Percentiles rank a stretch among this genome's conserved stretches.
These are phyloP conservation scores for Hydrolagus colliei DNA, from an alignment of 2,797 vertebrate species.

Conservation along the genomic window DNA sequence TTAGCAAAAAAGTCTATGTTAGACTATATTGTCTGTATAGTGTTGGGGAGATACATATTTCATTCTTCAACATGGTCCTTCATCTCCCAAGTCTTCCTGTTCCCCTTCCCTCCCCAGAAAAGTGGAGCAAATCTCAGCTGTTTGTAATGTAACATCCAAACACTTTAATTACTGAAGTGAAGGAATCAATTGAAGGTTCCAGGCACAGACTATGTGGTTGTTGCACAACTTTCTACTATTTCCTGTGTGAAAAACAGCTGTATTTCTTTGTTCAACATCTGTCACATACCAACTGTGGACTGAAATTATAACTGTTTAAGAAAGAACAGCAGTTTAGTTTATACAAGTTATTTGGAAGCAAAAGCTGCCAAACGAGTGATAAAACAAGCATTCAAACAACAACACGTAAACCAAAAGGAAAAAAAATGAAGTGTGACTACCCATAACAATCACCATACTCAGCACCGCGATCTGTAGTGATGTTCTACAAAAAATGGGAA, in stretches of 20 bases:
- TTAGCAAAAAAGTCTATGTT: too few species aligned
- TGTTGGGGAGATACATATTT: slow-evolving; percentile 1
- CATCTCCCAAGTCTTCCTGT: slow-evolving; percentile 3
- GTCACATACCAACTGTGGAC: slow-evolving; percentile 20
- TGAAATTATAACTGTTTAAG: slow-evolving; percentile 30
- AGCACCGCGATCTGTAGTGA: background rate
- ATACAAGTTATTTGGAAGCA: background rate
- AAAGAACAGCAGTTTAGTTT: slow-evolving; percentile 26
- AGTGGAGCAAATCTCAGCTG: slow-evolving; percentile 9
- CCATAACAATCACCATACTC: background rate
- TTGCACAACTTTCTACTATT: slow-evolving; percentile 30
- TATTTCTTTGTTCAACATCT: slow-evolving; percentile 31
- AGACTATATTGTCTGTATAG: background rate
- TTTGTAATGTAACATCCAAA: slow-evolving; percentile 19
- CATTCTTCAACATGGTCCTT: slow-evolving; percentile 20
- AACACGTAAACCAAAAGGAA: background rate
- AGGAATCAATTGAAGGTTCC: slow-evolving; percentile 13
- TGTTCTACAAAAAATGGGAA: background rate
- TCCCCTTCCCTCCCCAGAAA: background rate
- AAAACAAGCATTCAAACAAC: slow-evolving; percentile 10
- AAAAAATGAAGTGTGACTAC: background rate
- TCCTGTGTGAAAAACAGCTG: slow-evolving; percentile 29
- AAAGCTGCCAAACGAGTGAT: background rate
- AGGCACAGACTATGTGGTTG: background rate
- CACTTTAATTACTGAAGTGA: slow-evolving; percentile 22